Evolutionary conservation across 1,140 invertebrate species (phyloP), one percentile per base, ranked within the genome.

Genomic region (Drosophila albomicans): DNA sequence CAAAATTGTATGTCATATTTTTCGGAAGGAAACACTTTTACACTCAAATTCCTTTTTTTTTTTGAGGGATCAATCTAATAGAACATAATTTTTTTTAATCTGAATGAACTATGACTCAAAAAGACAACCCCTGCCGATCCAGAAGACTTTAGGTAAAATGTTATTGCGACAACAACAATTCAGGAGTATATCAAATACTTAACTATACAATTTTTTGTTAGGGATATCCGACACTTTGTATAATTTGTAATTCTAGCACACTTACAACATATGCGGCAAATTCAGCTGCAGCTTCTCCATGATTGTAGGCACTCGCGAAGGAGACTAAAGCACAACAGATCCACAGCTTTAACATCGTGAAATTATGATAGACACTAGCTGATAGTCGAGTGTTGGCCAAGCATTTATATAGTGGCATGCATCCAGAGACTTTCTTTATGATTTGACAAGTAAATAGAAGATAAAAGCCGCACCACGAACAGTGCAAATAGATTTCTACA

Each of bases 401-500:
- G 8, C 11, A 51, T 49, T 74, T 74, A 74, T 74, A 74, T 74
- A 69, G 71, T 41, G 48, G 41, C 51, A 25, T 30, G 25, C 13
- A 62, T 16, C 38, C 56, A 61, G 25, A 46, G 46, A 73, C 65
- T 85, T 82, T 84, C 78, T 72, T 86, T 85, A 67, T 67, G 79
- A 76, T 82, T 87, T 67, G 64, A 66, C 58, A 71, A 49, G 78
- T 65, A 85, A 78, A 86, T 75, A 81, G 10, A 70, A 84, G 74
- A 75, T 74, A 85, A 78, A 66, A 56, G 52, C 16, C 35, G 25
- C 43, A 20, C 20, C 51, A 38, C 15, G 66, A 86, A 86, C 77
- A 82, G 84, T 88, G 84, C 80, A 88, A 88, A 88, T 78, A 88
- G 78, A 88, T 86, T 86, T 86, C 75, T 86, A 76, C 57, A 68